Conservation (phyloP, 2,888 invertebrate species). For the Idaea biselata region DNA sequence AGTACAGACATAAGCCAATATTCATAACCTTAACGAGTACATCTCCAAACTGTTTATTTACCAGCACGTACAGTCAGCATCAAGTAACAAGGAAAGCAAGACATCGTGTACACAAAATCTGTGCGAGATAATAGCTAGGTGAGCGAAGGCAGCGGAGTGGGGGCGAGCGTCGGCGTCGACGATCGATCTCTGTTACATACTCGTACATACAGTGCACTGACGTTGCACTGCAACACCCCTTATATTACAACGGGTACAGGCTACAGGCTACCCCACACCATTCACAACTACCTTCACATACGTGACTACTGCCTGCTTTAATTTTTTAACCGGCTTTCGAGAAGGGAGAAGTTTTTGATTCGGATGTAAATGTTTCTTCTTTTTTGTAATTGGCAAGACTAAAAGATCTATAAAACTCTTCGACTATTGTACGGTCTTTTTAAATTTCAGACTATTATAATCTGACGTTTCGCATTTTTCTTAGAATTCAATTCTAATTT, state of each 20-base stretch:
- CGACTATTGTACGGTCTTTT: too few species aligned
- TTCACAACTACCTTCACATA: neutral
- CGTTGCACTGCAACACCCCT: constrained; percentile 50
- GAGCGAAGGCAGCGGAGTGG: constrained; percentile 32
- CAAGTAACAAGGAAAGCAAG: constrained; percentile 7
- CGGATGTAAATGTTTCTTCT: too few species aligned
- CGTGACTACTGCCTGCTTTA: constrained; percentile 15
- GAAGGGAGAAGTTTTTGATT: too few species aligned
- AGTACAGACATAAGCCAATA: too few species aligned
- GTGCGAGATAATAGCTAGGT: constrained; percentile 58
- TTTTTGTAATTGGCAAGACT: too few species aligned
- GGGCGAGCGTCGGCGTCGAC: constrained; percentile 31
- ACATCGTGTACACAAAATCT: constrained; percentile 33
- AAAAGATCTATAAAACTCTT: too few species aligned
- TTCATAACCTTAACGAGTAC: too few species aligned
- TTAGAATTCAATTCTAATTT: too few species aligned
- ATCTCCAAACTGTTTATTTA: too few species aligned
- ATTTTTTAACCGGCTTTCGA: too few species aligned
- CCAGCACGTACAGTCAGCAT: neutral
- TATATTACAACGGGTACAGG: constrained; percentile 25
- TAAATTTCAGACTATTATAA: too few species aligned
- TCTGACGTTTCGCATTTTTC: too few species aligned
- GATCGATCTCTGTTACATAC: constrained; percentile 68
- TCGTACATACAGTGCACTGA: constrained; percentile 45
- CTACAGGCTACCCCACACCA: neutral